These are phyloP conservation scores for Sminthurides bifidus DNA, from an alignment of 1,140 invertebrate species.

Conservation along the genomic window DNA sequence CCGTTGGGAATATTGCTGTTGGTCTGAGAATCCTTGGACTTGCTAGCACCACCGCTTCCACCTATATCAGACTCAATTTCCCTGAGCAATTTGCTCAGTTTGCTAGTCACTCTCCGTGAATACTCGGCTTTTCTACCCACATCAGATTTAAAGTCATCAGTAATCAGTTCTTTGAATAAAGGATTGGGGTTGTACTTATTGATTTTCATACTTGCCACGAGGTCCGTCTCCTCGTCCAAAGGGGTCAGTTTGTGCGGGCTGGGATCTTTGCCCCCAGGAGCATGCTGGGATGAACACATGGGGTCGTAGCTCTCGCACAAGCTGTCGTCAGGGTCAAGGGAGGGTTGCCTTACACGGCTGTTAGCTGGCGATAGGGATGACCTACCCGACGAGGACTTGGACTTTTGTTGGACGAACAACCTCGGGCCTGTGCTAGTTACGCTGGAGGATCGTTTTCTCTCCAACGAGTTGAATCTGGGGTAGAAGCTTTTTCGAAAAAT, in stretches of 20 bases:
- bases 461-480: slow-evolving; percentile 55
- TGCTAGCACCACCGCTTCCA: too few relatives aligned
- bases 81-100: slow-evolving; percentile 26
- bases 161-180: slow-evolving; percentile 26
- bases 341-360: not conserved
- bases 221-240: not conserved
- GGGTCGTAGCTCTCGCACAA: too few relatives aligned
- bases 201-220: not conserved
- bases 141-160: slow-evolving; percentile 17
- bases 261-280: not conserved
- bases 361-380: slow-evolving; percentile 3
- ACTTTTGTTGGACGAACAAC: not conserved
- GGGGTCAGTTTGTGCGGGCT: not conserved
- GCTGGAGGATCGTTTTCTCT: slow-evolving; percentile 13
- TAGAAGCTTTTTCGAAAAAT: slow-evolving; percentile 80
- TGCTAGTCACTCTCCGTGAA: slow-evolving; percentile 22
- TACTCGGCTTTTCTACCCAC: slow-evolving; percentile 26
- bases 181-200: slow-evolving; percentile 31
- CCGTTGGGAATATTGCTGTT: too few relatives aligned
- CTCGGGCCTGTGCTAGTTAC: not conserved
- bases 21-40: too few relatives aligned
- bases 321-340: not conserved
- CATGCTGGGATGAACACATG: too few relatives aligned
- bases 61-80: slow-evolving; percentile 25
- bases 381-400: not conserved